Evolutionary conservation across 2,888 invertebrate species (phyloP).

Genomic region (Drosophila testacea): DNA sequence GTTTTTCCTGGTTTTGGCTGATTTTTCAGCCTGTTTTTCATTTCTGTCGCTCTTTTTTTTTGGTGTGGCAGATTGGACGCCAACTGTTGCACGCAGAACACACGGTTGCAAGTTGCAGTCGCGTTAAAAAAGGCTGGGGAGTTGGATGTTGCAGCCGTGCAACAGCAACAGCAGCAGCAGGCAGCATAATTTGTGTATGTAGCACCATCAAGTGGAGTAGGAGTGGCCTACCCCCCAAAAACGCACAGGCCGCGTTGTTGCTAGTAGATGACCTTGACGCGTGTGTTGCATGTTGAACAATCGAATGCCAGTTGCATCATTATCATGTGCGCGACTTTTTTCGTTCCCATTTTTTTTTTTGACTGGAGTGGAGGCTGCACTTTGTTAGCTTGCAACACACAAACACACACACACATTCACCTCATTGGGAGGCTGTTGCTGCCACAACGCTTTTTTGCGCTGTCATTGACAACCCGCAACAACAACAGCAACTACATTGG

Average conservation of each 20-base stretch:
- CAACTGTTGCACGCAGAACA: constrained; percentile 66
- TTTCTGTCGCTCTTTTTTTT: constrained; percentile 6
- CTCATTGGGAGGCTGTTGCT: constrained; percentile 10
- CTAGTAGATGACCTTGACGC: constrained; percentile 68
- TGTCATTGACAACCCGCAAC: constrained; percentile 62
- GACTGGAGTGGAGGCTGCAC: constrained; percentile 48
- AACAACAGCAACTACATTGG: constrained; percentile 40
- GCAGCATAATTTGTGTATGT: constrained; percentile 25
- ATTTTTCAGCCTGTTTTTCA: constrained; percentile 13
- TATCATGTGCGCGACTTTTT: constrained; percentile 38
- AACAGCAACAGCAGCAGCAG: constrained; percentile 28
- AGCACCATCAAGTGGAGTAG: background rate
- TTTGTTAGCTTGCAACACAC: constrained; percentile 52
- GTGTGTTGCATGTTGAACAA: constrained; percentile 75
- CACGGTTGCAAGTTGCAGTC: constrained; percentile 45
- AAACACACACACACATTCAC: constrained; percentile 13
- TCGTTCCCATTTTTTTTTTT: constrained; percentile 20
- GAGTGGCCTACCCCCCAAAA: constrained; percentile 14
- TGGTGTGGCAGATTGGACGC: constrained; percentile 20
- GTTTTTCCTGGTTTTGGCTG: constrained; percentile 12
- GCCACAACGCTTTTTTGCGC: constrained; percentile 55
- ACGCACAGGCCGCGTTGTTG: constrained; percentile 11
- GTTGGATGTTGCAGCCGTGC: constrained; percentile 8
- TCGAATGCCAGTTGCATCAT: constrained; percentile 71
- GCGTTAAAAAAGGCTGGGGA: constrained; percentile 8